A percentile compares a stretch with the other conserved stretches of the same genome.
These are phyloP conservation scores for Solenodon paradoxus DNA, from an alignment of 2,113 vertebrate genomes.

Conservation along the genomic window DNA sequence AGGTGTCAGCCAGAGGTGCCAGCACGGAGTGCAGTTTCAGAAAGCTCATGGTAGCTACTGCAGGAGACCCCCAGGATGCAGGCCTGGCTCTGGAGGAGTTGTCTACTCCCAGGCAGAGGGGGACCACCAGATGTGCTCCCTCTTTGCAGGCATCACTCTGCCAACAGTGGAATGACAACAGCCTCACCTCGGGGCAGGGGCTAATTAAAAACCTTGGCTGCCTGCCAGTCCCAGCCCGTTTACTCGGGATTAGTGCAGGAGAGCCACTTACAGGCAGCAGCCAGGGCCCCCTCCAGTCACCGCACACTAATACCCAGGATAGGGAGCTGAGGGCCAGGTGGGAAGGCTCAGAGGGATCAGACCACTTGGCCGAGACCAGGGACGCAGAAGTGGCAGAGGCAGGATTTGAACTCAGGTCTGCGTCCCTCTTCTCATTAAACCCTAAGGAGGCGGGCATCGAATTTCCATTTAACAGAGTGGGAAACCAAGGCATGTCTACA, in stretches of 20 bases:
- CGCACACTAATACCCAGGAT: not conserved
- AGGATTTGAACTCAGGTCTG: not conserved
- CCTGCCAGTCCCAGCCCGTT: conserved; percentile 63
- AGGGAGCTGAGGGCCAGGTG: accelerated
- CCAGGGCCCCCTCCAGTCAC: not conserved
- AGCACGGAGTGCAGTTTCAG: no score
- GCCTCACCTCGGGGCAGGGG: conserved; percentile 39
- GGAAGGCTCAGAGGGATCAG: not conserved
- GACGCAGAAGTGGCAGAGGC: not conserved
- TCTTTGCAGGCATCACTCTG: not conserved
- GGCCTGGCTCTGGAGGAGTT: not conserved
- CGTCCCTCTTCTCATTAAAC: not conserved
- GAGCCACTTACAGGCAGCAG: conserved; percentile 58
- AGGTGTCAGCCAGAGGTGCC: no score
- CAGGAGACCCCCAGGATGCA: no score
- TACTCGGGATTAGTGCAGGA: conserved; percentile 40
- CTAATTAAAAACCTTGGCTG: conserved; percentile 69
- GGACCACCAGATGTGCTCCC: not conserved
- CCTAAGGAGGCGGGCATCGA: not conserved
- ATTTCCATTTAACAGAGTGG: not conserved
- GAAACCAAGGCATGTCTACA: not conserved
- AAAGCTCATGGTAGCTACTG: no score
- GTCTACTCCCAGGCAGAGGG: not conserved
- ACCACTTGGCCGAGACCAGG: not conserved
- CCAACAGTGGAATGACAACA: not conserved